phyloP scores from a whole-genome alignment of 2,113 vertebrate genomes.

The Chrysemys picta region DNA sequence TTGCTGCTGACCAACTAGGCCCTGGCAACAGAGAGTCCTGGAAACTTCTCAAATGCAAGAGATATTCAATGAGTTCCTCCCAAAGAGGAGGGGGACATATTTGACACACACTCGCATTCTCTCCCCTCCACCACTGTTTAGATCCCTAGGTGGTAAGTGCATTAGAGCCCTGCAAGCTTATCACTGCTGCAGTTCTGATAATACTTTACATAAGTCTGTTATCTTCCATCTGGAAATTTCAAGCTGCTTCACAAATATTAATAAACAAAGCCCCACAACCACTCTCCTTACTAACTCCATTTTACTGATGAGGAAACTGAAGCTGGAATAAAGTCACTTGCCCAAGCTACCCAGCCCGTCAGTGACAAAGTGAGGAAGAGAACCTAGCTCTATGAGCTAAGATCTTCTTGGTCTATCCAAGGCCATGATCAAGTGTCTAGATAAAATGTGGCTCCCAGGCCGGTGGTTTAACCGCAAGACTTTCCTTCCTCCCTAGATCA shows the following conservation, averaged over 20 bases:
- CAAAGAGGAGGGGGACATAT: not conserved
- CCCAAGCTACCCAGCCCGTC: not conserved
- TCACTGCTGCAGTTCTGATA: not conserved
- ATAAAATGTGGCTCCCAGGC: not conserved
- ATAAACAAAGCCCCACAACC: not conserved
- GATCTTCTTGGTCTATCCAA: no score
- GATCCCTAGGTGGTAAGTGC: not conserved
- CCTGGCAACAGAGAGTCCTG: not conserved
- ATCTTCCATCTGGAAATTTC: not conserved
- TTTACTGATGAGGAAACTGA: not conserved
- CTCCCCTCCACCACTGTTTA: not conserved
- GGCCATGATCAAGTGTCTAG: no score
- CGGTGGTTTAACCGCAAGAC: not conserved
- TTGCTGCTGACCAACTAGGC: not conserved
- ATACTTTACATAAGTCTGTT: not conserved
- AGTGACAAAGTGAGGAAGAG: not conserved
- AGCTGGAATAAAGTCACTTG: not conserved
- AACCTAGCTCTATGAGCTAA: no score
- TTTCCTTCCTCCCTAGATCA: not conserved
- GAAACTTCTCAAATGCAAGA: not conserved
- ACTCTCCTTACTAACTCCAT: not conserved
- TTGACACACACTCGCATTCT: not conserved
- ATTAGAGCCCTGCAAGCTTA: not conserved
- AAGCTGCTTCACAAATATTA: not conserved
- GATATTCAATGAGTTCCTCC: not conserved